A percentile compares a stretch with the other conserved stretches of the same genome.
Evolutionary conservation across 1,140 invertebrate genomes (phyloP).

Genomic region (Pogonomyrmex barbatus): DNA sequence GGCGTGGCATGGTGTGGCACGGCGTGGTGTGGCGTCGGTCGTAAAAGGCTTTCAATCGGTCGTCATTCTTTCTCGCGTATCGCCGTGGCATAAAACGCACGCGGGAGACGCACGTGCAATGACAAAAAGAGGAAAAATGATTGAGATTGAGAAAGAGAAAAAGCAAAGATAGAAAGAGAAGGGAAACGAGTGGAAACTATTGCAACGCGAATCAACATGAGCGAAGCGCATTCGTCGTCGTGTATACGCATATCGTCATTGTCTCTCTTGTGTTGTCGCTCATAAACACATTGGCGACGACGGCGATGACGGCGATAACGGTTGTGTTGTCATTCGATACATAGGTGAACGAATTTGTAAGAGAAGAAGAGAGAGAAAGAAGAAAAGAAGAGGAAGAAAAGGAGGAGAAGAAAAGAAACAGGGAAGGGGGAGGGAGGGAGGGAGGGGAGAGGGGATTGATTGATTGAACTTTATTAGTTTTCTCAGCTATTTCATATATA

Average conservation of each 20-base stretch:
- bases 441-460: neutral
- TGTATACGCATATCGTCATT: constrained; percentile 41
- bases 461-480: no score
- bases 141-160: neutral
- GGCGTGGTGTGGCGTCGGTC: constrained; percentile 36
- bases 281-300: constrained; percentile 64
- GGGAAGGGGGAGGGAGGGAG: constrained; percentile 8
- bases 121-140: constrained; percentile 2
- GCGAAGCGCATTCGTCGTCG: constrained; percentile 4
- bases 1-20: neutral
- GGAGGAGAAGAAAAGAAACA: no score
- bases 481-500: no score
- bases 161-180: neutral
- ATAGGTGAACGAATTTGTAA: constrained; percentile 72
- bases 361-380: constrained; percentile 11
- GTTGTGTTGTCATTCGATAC: constrained; percentile 36
- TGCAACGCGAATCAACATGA: constrained; percentile 56
- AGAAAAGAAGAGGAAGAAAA: neutral
- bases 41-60: constrained; percentile 72
- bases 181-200: constrained; percentile 27
- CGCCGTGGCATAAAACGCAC: constrained; percentile 23
- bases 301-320: neutral
- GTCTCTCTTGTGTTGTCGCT: constrained; percentile 41
- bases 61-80: constrained; percentile 69
- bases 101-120: constrained; percentile 10